Evolutionary conservation across 2,797 vertebrate genomes (phyloP).

Genomic region (Malurus leucopterus): DNA sequence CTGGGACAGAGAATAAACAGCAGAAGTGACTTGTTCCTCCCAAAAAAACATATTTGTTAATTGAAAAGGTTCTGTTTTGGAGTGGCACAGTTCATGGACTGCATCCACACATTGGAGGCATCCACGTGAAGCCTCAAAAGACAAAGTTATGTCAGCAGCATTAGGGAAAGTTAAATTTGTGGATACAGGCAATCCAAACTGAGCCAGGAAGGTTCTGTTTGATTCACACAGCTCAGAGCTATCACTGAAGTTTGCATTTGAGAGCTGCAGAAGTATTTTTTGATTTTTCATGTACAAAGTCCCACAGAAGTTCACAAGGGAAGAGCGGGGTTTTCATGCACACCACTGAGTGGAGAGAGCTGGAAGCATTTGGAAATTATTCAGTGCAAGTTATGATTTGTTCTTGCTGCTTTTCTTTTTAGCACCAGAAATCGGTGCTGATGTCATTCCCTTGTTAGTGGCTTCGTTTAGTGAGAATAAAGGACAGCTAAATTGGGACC

Average conservation of each 20-base stretch:
- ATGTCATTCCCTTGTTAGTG: not conserved
- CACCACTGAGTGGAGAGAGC: not conserved
- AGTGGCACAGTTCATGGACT: not conserved
- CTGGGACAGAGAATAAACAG: not conserved
- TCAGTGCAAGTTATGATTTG: not conserved
- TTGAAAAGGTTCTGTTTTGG: not conserved
- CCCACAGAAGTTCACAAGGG: not conserved
- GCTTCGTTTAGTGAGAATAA: constrained; percentile 25
- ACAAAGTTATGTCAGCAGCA: not conserved
- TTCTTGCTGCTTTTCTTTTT: constrained; percentile 23
- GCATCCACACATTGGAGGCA: not conserved
- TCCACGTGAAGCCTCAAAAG: not conserved
- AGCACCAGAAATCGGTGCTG: not conserved
- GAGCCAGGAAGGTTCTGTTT: not conserved
- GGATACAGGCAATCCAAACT: not conserved
- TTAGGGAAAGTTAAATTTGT: not conserved
- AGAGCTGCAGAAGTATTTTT: not conserved
- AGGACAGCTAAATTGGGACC: constrained; percentile 29
- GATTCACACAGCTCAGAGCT: not conserved
- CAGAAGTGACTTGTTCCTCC: not conserved
- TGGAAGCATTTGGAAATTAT: not conserved
- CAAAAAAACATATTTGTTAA: not conserved
- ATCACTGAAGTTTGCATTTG: not conserved
- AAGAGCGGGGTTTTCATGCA: not conserved
- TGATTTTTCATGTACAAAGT: not conserved